Evolutionary conservation across 1,140 invertebrate genomes (phyloP).

Genomic region (Hylyphantes graminicola): DNA sequence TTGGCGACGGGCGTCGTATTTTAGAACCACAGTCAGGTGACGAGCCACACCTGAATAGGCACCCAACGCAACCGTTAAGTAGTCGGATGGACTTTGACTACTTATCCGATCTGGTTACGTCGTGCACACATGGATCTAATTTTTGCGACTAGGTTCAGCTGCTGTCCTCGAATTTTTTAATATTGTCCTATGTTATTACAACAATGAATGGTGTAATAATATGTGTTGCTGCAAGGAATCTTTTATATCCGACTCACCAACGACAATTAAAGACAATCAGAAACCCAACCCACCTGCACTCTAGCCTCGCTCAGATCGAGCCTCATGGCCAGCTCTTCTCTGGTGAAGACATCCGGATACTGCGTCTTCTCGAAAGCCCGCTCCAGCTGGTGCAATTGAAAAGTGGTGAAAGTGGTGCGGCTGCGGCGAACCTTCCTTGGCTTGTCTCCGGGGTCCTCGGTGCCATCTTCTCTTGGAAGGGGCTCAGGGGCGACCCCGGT

Average conservation of each 20-base stretch:
- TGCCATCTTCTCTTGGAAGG: slow-evolving; percentile 10
- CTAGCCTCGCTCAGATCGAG: slow-evolving; percentile 96
- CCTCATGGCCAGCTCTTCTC: slow-evolving; percentile 95
- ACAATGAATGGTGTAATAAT: too few species aligned
- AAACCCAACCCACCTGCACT: slow-evolving; percentile 82
- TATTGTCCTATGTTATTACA: too few species aligned
- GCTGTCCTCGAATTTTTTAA: too few species aligned
- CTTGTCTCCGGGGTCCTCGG: slow-evolving; percentile 58
- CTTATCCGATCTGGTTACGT: too few species aligned
- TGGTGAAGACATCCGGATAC: slow-evolving; percentile 95
- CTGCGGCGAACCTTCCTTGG: slow-evolving; percentile 93
- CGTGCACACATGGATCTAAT: too few species aligned
- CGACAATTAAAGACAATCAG: background rate
- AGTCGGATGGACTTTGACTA: too few species aligned
- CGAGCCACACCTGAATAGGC: too few species aligned
- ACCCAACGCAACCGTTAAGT: too few species aligned
- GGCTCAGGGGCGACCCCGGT: background rate
- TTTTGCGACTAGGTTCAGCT: too few species aligned
- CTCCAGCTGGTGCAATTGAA: slow-evolving; percentile 85
- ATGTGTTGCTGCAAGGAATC: too few species aligned
- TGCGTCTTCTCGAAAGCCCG: slow-evolving; percentile 74
- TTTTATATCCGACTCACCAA: background rate
- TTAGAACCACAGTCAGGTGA: too few species aligned
- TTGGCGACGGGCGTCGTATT: too few species aligned
- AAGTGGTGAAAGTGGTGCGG: slow-evolving; percentile 98